A percentile compares a stretch with the other conserved stretches of the same genome.
These are phyloP conservation scores for Microcebus tavaratra DNA, from an alignment of 2,113 vertebrate species.

Conservation along the genomic window DNA sequence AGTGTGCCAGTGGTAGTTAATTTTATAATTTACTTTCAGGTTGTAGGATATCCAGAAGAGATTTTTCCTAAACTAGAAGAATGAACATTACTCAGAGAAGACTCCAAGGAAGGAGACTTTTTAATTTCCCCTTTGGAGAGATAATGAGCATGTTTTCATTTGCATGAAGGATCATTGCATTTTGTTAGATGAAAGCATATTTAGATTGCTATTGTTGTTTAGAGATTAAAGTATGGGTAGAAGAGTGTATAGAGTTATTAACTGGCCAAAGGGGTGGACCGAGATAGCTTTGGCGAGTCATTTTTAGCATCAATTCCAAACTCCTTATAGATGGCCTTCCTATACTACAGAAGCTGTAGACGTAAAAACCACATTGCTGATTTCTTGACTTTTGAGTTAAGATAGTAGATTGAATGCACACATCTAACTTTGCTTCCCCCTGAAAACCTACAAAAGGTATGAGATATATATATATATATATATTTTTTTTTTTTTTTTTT, in stretches of 20 bases:
- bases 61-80: background rate
- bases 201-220: background rate
- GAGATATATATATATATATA: background rate
- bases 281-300: background rate
- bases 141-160: background rate
- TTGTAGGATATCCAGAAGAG: background rate
- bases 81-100: background rate
- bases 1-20: background rate
- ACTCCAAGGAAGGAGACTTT: background rate
- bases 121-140: background rate
- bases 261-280: background rate
- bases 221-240: background rate
- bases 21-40: constrained; percentile 13
- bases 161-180: background rate
- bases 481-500: background rate
- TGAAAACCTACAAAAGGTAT: background rate
- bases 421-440: constrained; percentile 32
- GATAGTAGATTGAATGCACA: background rate
- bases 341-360: background rate
- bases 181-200: constrained; percentile 19
- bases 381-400: constrained; percentile 20
- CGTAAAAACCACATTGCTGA: constrained; percentile 16
- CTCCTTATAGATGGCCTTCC: background rate
- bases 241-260: background rate
- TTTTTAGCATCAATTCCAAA: background rate